Evolutionary conservation across 1,140 invertebrate species (phyloP), one percentile per base, ranked within the genome.

Genomic region (Cyclina sinensis): DNA sequence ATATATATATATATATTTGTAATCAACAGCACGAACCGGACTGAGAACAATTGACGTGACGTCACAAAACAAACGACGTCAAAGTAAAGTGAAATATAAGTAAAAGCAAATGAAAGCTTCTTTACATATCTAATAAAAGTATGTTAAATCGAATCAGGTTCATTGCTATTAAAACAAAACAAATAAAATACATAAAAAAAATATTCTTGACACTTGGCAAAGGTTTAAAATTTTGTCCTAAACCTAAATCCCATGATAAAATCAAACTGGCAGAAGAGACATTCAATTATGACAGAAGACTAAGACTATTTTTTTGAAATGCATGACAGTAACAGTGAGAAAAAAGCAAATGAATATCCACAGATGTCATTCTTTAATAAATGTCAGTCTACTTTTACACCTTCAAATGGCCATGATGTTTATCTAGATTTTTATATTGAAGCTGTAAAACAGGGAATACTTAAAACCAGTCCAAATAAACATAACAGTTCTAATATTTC

Each of bases 241-340:
- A 68, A 48, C 11, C 30, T 7, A 30, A 59, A 43, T 37, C 57
- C 14, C 80, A 70, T 43, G 59, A 46, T 70, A 83, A 83, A 46
- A 83, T 83, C 18, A 83, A 83, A 43, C 43, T 65, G 5, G 80
- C 80, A 14, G 80, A 83, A 83, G 80, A 83, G n/a, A 83, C 79
- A 30, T 81, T 81, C 24, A 81, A 81, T 57, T 81, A 59, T 62
- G 59, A 4, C 9, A 81, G 18, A 62, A n/a, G 79, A 59, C n/a
- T 57, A 16, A 81, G 79, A 81, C 54, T 81, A 59, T 59, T 18
- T 37, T 30, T 18, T n/a, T 5, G 30, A 59, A 32, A 32, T 59
- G 9, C 16, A 7, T 46, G 43, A 16, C 43, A 46, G 43, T 46
- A 46, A 46, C 16, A 7, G 18, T 79, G 16, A 11, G 7, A 35